These are phyloP conservation scores for Tachyglossus aculeatus DNA, from an alignment of 2,797 vertebrate genomes.

Conservation along the genomic window DNA sequence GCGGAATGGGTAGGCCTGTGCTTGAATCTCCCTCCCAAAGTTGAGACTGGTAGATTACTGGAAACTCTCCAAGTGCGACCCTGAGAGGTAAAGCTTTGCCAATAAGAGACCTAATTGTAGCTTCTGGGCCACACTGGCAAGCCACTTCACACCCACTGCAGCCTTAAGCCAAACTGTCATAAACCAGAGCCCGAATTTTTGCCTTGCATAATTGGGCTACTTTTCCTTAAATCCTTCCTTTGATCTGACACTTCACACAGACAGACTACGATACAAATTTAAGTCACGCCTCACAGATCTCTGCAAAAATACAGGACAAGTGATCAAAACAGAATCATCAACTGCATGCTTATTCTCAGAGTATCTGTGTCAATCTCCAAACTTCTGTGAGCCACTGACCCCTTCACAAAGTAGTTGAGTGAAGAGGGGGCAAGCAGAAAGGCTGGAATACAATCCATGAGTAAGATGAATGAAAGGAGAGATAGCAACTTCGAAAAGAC, in stretches of 20 bases:
- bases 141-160: too few relatives aligned
- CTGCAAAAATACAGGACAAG: conserved; percentile 7
- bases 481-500: background rate
- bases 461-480: conserved; percentile 38
- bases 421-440: conserved; percentile 11
- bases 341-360: conserved; percentile 34
- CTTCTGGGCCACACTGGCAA: too few relatives aligned
- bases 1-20: too few relatives aligned
- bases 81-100: too few relatives aligned
- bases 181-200: too few relatives aligned
- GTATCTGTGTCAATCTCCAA: background rate
- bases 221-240: conserved; percentile 33
- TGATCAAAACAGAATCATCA: conserved; percentile 19
- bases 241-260: conserved; percentile 29
- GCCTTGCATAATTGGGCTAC: too few relatives aligned
- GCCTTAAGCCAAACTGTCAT: too few relatives aligned
- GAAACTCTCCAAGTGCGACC: too few relatives aligned
- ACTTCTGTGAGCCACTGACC: conserved; percentile 38
- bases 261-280: conserved; percentile 12
- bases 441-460: background rate
- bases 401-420: conserved; percentile 19
- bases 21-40: too few relatives aligned
- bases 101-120: too few relatives aligned
- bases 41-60: too few relatives aligned
- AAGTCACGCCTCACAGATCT: conserved; percentile 13